Base-by-base conservation (phyloP, 2,113 vertebrate species). In the Scatophagus argus region DNA sequence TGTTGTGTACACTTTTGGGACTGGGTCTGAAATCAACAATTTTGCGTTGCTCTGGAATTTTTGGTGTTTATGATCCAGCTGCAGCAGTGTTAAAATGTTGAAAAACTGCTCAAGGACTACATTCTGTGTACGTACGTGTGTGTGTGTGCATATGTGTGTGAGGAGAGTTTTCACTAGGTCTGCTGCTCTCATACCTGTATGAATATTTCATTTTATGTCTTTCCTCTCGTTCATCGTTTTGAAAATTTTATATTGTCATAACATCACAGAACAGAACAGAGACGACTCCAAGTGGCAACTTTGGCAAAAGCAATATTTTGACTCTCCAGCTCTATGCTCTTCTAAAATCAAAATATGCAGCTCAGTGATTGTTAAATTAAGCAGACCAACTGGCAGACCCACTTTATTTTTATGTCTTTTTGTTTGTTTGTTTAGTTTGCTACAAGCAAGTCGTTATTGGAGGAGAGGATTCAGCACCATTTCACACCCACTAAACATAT, bases 321-420 rank as follows among this genome's bases (percentile, higher is more conserved):
- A 66, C 10, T 21, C 27, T 60, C 34, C 55, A 9, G 19, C 8
- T 60, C 31, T 10, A 2, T 54, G 49, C 51, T 47, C 39, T 17
- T 51, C 64, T 13, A 13, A n/a, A 63, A 60, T 73, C 49, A 56
- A 77, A 44, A 41, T 19, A 38, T 21, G 32, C 46, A 36, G 55
- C 29, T 76, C 31, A 21, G 16, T 23, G 19, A 21, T 76, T 72
- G 25, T 59, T 54, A 8, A 58, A 71, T 66, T 62, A 71, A 64
- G 44, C 51, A 55, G 59, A 63, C 19, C 41, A 75, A 59, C 17
- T 32, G 25, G 23, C 55, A 58, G 0, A 55, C 47, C 19, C 43
- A 14, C 29, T 72, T 72, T 16, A 56, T 59, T 81, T 71, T 39
- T 19, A 56, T 58, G 76, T 27, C n/a, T 61, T n/a, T n/a, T n/a